A percentile compares a stretch with the other conserved stretches of the same genome.
phyloP scores from a whole-genome alignment of 1,140 invertebrate genomes.

The Hestina assimilis region DNA sequence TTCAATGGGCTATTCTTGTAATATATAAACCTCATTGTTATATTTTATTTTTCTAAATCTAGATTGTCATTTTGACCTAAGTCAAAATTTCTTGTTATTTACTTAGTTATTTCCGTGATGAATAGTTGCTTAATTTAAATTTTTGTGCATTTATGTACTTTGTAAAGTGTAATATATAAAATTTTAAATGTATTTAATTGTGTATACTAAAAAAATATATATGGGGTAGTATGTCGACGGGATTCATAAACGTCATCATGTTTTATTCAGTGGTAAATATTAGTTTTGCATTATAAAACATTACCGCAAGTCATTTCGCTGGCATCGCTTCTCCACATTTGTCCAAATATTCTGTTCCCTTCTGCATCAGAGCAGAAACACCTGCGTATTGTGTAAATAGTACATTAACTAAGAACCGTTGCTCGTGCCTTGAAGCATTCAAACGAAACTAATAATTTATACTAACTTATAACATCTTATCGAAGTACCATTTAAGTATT shows the following conservation, averaged over 20 bases:
- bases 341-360: conserved; percentile 79
- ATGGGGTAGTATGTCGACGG: not conserved
- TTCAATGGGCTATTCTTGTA: too few species aligned
- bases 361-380: conserved; percentile 78
- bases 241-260: not conserved
- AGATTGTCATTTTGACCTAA: too few species aligned
- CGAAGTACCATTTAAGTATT: too few species aligned
- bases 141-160: too few species aligned
- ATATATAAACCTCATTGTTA: too few species aligned
- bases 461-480: too few species aligned
- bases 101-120: too few species aligned
- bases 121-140: too few species aligned
- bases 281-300: conserved; percentile 11
- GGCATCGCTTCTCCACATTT: conserved; percentile 74
- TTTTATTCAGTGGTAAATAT: conserved; percentile 8
- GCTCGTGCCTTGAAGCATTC: conserved; percentile 11
- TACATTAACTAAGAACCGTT: conserved; percentile 9
- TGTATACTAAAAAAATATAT: not conserved
- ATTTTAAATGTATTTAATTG: not conserved
- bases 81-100: too few species aligned
- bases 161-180: conserved; percentile 9
- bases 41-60: too few species aligned
- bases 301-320: conserved; percentile 77
- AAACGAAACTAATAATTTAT: too few species aligned
- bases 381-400: conserved; percentile 54